Evolutionary conservation across 2,888 invertebrate genomes (phyloP), one percentile per base, ranked within the genome.

Genomic region (Stenchaetothrips biformis): DNA sequence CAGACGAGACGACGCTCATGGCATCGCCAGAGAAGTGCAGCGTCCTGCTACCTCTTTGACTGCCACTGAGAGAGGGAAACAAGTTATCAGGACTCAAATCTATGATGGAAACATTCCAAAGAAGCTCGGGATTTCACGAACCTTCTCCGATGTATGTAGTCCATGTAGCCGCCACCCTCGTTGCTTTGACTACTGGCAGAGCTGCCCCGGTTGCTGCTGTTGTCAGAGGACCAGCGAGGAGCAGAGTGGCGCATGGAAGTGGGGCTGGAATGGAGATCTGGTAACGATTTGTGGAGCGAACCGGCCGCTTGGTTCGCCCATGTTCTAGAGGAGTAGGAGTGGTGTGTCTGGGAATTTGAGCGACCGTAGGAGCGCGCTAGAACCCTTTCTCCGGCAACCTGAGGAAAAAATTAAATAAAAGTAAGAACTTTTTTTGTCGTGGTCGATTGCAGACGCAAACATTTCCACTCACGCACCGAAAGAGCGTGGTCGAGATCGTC

Each of bases 221-320:
- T 74, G 67, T 74, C 67, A 1, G 67, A 74, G 21, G 67, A 74
- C 67, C 67, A 74, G 21, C 67, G 67, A 0, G 67, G 67, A 0
- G 25, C 67, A 7, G 67, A n/a, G 0, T 21, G 67, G 21, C 67
- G 67, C 9, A 8, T 9, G 11, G 67, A 25, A n/a, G 67, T 21
- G 0, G 37, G 79, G 49, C 59, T 49, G 8, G 67, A 90, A 84
- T 92, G 93, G 79, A 94, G 88, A 86, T 94, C 94, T 0, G 95
- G 95, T 84, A 95, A 87, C 59, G 95, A 95, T 85, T 95, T 95
- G 88, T 95, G 95, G 84, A 87, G 86, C 49, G 86, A 86, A 80
- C 86, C 85, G 3, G 87, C 86, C 80, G 82, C 86, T 86, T 85
- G 53, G 86, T 86, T 48, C 48, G 77, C 78, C 77, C 80, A 80